Evolutionary conservation across 2,888 invertebrate species (phyloP).

Genomic region (Macrophya annulata): DNA sequence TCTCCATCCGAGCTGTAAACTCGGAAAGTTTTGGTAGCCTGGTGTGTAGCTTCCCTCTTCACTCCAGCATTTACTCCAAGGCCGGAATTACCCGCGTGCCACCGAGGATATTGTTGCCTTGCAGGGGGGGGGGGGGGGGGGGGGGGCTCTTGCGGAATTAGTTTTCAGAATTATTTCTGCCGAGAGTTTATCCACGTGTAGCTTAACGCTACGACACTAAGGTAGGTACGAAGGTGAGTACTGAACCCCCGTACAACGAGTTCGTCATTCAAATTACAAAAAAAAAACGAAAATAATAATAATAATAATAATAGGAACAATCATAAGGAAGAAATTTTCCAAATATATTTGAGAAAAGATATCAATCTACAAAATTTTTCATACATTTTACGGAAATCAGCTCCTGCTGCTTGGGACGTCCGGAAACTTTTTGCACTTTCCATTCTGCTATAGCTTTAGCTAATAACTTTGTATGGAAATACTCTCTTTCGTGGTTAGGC

Average conservation of each 20-base stretch:
- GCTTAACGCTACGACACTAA: slow-evolving; percentile 16
- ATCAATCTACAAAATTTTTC: background rate
- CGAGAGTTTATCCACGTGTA: slow-evolving; percentile 19
- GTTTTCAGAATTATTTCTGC: slow-evolving; percentile 51
- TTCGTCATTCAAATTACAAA: background rate
- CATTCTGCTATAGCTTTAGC: background rate
- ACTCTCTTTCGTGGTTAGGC: background rate
- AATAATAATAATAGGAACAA: too few relatives aligned
- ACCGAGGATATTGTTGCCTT: slow-evolving; percentile 51
- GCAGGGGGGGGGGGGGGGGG: slow-evolving; percentile 20
- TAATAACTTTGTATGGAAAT: background rate
- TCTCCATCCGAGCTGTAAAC: slow-evolving; percentile 19
- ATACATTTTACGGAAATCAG: too few relatives aligned
- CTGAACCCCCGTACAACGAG: background rate
- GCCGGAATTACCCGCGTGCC: slow-evolving; percentile 43
- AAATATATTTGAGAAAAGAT: background rate
- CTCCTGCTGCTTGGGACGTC: background rate
- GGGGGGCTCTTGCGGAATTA: slow-evolving; percentile 49
- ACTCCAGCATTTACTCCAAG: slow-evolving; percentile 39
- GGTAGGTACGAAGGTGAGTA: background rate
- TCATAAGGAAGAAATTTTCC: background rate
- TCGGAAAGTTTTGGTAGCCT: slow-evolving; percentile 46
- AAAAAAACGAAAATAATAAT: too few relatives aligned
- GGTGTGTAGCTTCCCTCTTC: slow-evolving; percentile 38
- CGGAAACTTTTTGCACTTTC: background rate